A percentile compares a stretch with the other conserved stretches of the same genome.
Evolutionary conservation across 92 coral and sea anemone species (phyloP).

Genomic region (Zoanthus solanderi): DNA sequence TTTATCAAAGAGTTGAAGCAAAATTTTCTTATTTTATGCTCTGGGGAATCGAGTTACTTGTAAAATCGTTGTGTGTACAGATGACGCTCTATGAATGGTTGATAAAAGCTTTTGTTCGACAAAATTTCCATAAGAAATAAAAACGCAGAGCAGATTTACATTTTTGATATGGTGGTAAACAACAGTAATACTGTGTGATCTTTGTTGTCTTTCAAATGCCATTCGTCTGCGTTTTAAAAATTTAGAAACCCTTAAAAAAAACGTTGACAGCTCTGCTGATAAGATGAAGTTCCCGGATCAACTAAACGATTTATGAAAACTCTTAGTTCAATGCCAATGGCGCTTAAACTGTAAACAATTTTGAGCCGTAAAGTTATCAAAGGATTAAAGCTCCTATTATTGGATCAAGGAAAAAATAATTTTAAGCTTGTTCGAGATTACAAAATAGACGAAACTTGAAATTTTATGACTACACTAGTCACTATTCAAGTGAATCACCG

Average conservation of each 20-base stretch:
- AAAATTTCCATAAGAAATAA: constrained; percentile 48
- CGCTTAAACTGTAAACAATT: constrained; percentile 24
- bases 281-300: constrained; percentile 14
- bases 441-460: no score
- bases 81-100: constrained; percentile 24
- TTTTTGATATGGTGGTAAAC: not conserved
- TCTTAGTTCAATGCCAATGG: not conserved
- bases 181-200: not conserved
- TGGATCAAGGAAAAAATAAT: not conserved
- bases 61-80: constrained; percentile 14
- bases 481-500: no score
- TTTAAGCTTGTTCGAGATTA: no score
- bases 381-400: not conserved
- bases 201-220: not conserved
- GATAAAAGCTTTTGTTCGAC: constrained; percentile 34
- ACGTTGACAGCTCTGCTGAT: not conserved
- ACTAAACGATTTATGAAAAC: not conserved
- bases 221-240: not conserved
- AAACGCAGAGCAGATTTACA: constrained; percentile 16
- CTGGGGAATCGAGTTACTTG: constrained; percentile 27
- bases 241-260: not conserved
- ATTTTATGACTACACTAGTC: no score
- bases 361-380: constrained; percentile 5
- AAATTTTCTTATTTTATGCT: constrained; percentile 30
- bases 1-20: constrained; percentile 7